Evolutionary conservation across 2,888 invertebrate species (phyloP), one percentile per base, ranked within the genome.

Genomic region (Lasiommata megera): DNA sequence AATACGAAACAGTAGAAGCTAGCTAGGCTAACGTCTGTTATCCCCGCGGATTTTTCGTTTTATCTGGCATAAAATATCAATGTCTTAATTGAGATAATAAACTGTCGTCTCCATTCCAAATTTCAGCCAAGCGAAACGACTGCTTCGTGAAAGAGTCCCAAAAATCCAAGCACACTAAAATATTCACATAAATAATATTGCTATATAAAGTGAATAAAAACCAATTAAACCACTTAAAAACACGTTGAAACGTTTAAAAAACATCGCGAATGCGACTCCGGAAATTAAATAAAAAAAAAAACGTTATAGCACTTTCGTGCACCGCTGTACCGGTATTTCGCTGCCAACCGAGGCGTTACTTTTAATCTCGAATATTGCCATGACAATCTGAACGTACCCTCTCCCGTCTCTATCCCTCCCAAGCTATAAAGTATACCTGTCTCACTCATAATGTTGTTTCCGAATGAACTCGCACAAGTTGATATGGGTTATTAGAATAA

Each of bases 341-440:
- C 75, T 82, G 82, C 80, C 80, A 80, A 82, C 75, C 85, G 77
- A 82, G 72, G 82, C 87, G 88, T 86, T 80, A 79, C 86, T 88
- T 88, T 88, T 88, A 88, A 88, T 88, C 88, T 85, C 75, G 83
- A 79, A 87, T 86, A 88, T 88, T 88, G 88, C 85, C 79, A 78
- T 78, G 82, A 84, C 85, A 81, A 83, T 84, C 82, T 80, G 75
- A 82, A 82, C 79, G 60, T 52, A 52, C 41, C 73, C 70, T 67
- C 61, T 50, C 55, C 63, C 59, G 47, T 74, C 75, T 61, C 73
- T 61, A 60, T 77, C 69, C n/a, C 63, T 54, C 69, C 64, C 36
- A 23, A 16, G 23, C 40, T 28, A 41, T 38, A 36, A 11, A 12
- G n/a, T 63, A 67, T 66, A 58, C 54, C 60, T 54, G 31, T 79